These are phyloP conservation scores for Poicephalus gulielmi DNA, from an alignment of 2,113 vertebrate genomes.

Conservation along the genomic window DNA sequence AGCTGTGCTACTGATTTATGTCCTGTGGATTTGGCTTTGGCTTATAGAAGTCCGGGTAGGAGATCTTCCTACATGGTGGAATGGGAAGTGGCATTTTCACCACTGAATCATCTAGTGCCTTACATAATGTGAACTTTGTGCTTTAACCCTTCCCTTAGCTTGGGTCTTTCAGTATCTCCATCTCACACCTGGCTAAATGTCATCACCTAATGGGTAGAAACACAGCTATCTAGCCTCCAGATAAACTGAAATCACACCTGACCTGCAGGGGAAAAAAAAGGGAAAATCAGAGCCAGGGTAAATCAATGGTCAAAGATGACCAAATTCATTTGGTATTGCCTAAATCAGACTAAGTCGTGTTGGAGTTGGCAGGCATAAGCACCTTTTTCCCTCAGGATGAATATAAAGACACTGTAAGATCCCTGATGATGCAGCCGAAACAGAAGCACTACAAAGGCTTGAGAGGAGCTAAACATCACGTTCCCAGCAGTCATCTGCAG, in stretches of 20 bases:
- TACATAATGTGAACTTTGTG: neutral
- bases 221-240: neutral
- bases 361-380: neutral
- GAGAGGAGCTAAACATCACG: fast-evolving
- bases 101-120: neutral
- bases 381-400: neutral
- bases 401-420: neutral
- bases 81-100: neutral
- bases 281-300: neutral
- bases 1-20: neutral
- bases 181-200: neutral
- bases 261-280: neutral
- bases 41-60: neutral
- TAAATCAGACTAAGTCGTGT: neutral
- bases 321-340: neutral
- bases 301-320: neutral
- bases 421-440: neutral
- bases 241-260: neutral
- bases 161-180: neutral
- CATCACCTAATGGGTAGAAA: neutral
- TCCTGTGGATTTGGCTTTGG: neutral
- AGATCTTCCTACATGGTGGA: neutral
- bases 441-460: neutral
- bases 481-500: neutral
- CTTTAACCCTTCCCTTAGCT: neutral